Percentiles rank a stretch among this genome's conserved stretches.
Evolutionary conservation across 2,113 vertebrate genomes (phyloP).

Genomic region (Poeciliopsis occidentalis): DNA sequence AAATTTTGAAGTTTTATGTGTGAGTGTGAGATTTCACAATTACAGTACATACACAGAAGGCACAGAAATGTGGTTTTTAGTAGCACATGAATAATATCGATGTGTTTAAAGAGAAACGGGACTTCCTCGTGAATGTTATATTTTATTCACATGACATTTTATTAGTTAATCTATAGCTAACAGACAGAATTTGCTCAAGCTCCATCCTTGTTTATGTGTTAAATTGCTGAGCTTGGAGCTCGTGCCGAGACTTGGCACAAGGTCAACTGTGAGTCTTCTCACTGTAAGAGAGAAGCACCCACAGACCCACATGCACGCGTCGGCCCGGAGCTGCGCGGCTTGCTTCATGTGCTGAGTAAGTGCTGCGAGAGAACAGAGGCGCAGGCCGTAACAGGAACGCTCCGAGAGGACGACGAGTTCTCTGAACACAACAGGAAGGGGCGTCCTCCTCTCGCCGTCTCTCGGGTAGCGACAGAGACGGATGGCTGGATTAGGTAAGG

Average conservation of each 20-base stretch:
- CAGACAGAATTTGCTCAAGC: not conserved
- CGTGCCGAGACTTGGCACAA: constrained; percentile 56
- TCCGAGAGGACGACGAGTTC: constrained; percentile 75
- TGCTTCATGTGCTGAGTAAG: constrained; percentile 66
- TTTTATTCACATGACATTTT: not conserved
- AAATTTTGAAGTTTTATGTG: no score
- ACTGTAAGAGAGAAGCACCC: constrained; percentile 35
- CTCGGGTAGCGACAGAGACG: constrained; percentile 66
- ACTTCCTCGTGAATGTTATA: no score
- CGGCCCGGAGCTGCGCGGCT: constrained; percentile 23
- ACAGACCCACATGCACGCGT: constrained; percentile 33
- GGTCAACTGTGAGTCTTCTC: constrained; percentile 50
- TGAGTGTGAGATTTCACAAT: no score
- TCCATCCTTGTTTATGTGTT: constrained; percentile 7
- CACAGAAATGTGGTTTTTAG: no score
- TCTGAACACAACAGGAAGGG: constrained; percentile 50
- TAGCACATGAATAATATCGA: no score
- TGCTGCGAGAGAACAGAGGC: constrained; percentile 36
- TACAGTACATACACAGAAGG: no score
- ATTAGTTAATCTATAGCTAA: not conserved
- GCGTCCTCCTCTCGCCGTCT: constrained; percentile 67
- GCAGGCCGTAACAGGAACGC: constrained; percentile 48
- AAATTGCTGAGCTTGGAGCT: constrained; percentile 46
- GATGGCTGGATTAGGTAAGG: constrained; percentile 53
- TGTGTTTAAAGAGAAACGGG: no score